Base-by-base conservation (phyloP, 2,888 invertebrate genomes). In the Drosophila prostipennis region DNA sequence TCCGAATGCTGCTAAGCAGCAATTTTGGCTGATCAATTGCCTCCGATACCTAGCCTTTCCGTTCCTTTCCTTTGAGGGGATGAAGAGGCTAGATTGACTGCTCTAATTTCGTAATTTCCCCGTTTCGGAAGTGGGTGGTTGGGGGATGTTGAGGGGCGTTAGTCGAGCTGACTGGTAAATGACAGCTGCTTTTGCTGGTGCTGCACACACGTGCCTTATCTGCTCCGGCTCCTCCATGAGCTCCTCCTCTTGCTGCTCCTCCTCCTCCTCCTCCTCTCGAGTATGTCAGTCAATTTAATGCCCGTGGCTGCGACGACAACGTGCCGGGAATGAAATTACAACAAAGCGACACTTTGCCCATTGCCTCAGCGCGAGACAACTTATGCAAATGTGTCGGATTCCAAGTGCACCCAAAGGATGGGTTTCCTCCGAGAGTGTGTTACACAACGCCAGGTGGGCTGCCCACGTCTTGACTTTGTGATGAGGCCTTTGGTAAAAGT, bases 1-100 rank as follows among this genome's bases (percentile, higher is more conserved):
- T 23, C 55, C 32, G 55, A 70, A 61, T 53, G 59, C 36, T 52
- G 51, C 51, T 51, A 65, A 77, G 48, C 52, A 67, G 64, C 51
- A 69, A 67, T 74, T 87, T 73, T 65, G 79, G 74, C 67, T 70
- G 82, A 85, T 87, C 87, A 80, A 87, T 81, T 87, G 76, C 49
- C 64, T 63, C 46, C 45, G 71, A 81, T 87, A 76, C 45, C 26
- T 26, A 3, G 23, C 23, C 4, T 3, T 3, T 2, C 23, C 23
- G 49, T 13, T 34, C 5, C 11, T 3, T 11, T 11, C 11, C 11
- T 42, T 39, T 40, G 36, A 40, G 49, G 32, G 65, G 67, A 48
- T 40, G 36, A 45, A 42, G 61, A 16, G 36, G 52, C 52, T 52
- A 32, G 48, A 65, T 67, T 55, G 57, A 54, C 53, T 56, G 67